These are phyloP conservation scores for Zalophus californianus DNA, from an alignment of 2,797 vertebrate genomes.

Conservation along the genomic window DNA sequence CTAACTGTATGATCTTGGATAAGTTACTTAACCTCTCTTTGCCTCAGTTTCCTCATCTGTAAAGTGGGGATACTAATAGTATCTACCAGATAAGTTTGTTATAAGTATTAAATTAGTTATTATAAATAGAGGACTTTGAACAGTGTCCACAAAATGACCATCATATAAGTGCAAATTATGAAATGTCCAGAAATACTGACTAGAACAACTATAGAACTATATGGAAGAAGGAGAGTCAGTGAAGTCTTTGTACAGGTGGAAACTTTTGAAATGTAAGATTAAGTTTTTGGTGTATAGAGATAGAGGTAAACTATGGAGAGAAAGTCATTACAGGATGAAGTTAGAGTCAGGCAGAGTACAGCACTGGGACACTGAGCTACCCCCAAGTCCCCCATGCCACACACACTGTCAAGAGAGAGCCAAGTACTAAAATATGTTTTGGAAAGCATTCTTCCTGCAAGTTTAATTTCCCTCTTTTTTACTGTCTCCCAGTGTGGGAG, in stretches of 20 bases:
- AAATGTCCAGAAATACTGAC: not conserved
- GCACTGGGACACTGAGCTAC: not conserved
- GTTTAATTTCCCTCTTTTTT: constrained; percentile 46
- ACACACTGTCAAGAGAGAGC: not conserved
- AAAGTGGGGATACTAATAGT: not conserved
- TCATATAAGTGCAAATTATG: not conserved
- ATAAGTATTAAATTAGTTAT: not conserved
- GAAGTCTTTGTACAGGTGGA: not conserved
- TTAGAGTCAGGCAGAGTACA: not conserved
- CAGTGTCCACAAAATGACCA: not conserved
- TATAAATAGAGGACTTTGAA: not conserved
- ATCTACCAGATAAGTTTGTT: not conserved
- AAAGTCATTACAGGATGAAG: not conserved
- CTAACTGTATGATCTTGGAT: not conserved
- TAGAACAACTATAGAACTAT: not conserved
- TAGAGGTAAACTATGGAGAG: not conserved
- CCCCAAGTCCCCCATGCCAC: rapidly evolving
- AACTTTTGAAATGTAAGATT: not conserved
- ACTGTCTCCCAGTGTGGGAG: not conserved
- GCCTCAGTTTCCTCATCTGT: not conserved
- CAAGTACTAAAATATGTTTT: not conserved
- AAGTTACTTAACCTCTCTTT: not conserved
- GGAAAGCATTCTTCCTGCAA: not conserved
- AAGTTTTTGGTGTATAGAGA: not conserved
- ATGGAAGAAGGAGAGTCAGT: not conserved